Evolutionary conservation across 1,140 invertebrate species (phyloP).

Genomic region (Orius insidiosus): DNA sequence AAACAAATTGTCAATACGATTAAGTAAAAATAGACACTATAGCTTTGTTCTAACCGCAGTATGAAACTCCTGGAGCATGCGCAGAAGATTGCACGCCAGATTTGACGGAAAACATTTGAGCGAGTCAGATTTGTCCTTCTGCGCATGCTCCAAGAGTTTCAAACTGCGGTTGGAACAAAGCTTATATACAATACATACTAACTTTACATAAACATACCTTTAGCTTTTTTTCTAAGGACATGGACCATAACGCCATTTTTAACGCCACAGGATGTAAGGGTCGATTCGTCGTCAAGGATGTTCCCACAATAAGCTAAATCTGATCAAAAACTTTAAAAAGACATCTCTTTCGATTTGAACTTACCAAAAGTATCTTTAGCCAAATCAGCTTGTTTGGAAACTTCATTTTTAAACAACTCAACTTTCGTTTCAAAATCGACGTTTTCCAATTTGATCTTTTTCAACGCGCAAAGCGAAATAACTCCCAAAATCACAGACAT

Average conservation of each 20-base stretch:
- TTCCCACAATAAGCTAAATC: constrained; percentile 36
- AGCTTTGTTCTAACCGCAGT: too few species aligned
- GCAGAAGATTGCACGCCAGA: constrained; percentile 23
- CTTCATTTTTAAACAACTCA: constrained; percentile 27
- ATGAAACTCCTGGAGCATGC: too few species aligned
- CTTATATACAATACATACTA: too few species aligned
- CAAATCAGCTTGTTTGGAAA: constrained; percentile 27
- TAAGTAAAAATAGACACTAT: not conserved
- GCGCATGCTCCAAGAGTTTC: too few species aligned
- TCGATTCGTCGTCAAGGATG: constrained; percentile 31
- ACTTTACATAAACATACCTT: constrained; percentile 17
- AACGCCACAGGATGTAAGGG: constrained; percentile 30
- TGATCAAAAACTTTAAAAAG: constrained; percentile 20
- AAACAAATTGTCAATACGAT: constrained; percentile 4
- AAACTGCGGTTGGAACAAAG: too few species aligned
- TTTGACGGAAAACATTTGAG: constrained; percentile 24
- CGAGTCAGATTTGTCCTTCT: not conserved
- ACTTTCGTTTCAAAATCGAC: constrained; percentile 34
- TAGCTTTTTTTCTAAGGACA: constrained; percentile 30
- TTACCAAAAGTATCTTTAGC: constrained; percentile 30
- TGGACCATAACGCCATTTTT: constrained; percentile 34
- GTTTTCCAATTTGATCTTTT: constrained; percentile 29
- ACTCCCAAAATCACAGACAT: not conserved
- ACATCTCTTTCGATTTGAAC: constrained; percentile 7
- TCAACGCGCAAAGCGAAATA: constrained; percentile 19